Base-by-base conservation (phyloP, 2,888 invertebrate genomes). In the Clivina fossor region DNA sequence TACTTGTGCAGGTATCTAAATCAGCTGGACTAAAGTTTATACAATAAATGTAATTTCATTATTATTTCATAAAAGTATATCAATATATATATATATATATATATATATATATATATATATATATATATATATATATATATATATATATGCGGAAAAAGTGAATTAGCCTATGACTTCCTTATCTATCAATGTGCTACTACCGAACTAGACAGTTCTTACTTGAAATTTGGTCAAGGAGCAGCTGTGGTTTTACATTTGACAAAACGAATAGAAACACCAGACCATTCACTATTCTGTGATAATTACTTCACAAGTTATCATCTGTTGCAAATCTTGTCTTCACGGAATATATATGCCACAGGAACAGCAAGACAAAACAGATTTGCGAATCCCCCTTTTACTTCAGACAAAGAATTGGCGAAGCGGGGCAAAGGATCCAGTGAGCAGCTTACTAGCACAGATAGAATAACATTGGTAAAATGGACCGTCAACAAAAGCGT, bases 131-230 rank as follows among this genome's bases (percentile, higher is more conserved):
- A n/a, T n/a, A n/a, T n/a, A n/a, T n/a, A n/a, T n/a, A n/a, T n/a
- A n/a, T n/a, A n/a, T n/a, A n/a, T n/a, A 13, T 64, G 62, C 57
- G 65, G 67, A 8, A 60, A 60, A 57, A 60, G 61, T 50, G 66
- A 65, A 9, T 54, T 64, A 37, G 56, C 57, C 2, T 65, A 65
- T 55, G 65, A 67, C 58, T 66, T 66, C 56, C 49, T 67, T 24
- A 56, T 64, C n/a, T 68, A 68, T 51, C 67, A 66, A 59, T 63
- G 64, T 8, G 24, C 40, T 8, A 58, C 58, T 3, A 57, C 58
- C 13, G 55, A 56, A 50, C 18, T 55, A 49, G 41, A 60, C 28
- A 35, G 19, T 40, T 37, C 43, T 8, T 47, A 22, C 58, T 44
- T 28, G 46, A 35, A 41, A 20, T 55, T 62, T 47, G 62, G 58